These are phyloP conservation scores for Myotis lucifugus DNA, from an alignment of 2,113 vertebrate genomes.

Conservation along the genomic window DNA sequence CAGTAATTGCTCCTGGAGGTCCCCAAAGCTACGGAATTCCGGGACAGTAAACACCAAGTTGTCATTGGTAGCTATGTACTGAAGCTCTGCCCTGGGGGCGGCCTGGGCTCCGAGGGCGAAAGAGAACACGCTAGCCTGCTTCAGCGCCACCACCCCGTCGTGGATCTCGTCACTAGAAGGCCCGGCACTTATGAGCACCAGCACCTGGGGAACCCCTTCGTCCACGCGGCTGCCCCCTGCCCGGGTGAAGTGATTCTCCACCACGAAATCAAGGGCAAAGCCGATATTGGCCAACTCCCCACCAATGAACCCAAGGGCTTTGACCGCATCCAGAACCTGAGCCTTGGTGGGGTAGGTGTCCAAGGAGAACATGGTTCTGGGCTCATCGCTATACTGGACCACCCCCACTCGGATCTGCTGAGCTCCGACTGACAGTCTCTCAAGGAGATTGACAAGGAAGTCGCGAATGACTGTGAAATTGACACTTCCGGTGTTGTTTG, in stretches of 20 bases:
- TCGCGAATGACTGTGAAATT: slow-evolving; percentile 93
- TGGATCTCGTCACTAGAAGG: slow-evolving; percentile 94
- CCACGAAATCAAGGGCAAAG: slow-evolving; percentile 92
- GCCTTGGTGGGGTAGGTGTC: slow-evolving; percentile 91
- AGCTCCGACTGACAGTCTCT: slow-evolving; percentile 91
- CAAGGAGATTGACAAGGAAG: slow-evolving; percentile 96
- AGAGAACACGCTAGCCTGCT: slow-evolving; percentile 91
- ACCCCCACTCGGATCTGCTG: slow-evolving; percentile 94
- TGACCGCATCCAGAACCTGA: slow-evolving; percentile 90
- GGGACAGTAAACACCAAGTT: slow-evolving; percentile 90
- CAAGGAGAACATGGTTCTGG: slow-evolving; percentile 92
- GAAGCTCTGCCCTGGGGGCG: slow-evolving; percentile 89
- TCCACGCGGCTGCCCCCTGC: slow-evolving; percentile 93
- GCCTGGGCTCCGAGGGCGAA: slow-evolving; percentile 89
- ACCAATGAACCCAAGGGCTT: slow-evolving; percentile 88
- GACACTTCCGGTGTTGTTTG: slow-evolving; percentile 95
- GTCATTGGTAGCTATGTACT: slow-evolving; percentile 91
- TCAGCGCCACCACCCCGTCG: slow-evolving; percentile 90
- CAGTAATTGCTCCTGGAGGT: slow-evolving; percentile 89
- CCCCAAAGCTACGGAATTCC: slow-evolving; percentile 89
- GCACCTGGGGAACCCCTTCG: slow-evolving; percentile 93
- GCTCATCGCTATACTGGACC: slow-evolving; percentile 91
- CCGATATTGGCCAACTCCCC: slow-evolving; percentile 92
- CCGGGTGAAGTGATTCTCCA: slow-evolving; percentile 89
- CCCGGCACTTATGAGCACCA: slow-evolving; percentile 94